Conservation (phyloP, 1,140 invertebrate species). For the Brachionus plicatilis region DNA sequence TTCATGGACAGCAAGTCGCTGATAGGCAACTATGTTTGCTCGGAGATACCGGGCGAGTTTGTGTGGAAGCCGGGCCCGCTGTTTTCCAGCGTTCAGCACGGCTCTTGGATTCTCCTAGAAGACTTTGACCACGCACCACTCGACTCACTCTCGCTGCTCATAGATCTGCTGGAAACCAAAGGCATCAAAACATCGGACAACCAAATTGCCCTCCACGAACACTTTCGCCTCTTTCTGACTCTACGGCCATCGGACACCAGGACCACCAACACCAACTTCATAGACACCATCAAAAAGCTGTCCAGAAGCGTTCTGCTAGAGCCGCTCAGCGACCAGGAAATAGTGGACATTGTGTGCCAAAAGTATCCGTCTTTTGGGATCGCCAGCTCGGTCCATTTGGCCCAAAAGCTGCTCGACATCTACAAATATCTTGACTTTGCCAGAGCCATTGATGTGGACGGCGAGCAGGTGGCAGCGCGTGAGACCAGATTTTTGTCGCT, state of each 20-base stretch:
- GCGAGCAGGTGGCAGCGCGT: background rate
- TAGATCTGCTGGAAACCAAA: conserved; percentile 75
- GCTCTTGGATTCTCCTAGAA: conserved; percentile 87
- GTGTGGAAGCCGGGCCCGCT: conserved; percentile 80
- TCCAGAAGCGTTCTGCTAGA: background rate
- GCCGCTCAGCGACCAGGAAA: background rate
- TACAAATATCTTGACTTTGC: background rate
- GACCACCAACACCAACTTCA: background rate
- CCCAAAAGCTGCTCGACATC: background rate
- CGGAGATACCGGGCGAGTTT: conserved; percentile 93
- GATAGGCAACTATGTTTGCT: conserved; percentile 87
- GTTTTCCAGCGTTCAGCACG: conserved; percentile 71
- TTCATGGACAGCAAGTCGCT: conserved; percentile 95
- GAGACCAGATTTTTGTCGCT: background rate
- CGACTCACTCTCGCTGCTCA: conserved; percentile 81
- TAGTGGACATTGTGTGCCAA: background rate
- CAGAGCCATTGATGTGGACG: background rate
- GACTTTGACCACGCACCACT: conserved; percentile 87
- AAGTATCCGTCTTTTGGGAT: background rate
- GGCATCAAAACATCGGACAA: conserved; percentile 57
- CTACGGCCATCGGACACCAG: conserved; percentile 22
- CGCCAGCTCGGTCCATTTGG: background rate
- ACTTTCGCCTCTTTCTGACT: conserved; percentile 36
- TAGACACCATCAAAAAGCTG: conserved; percentile 22
- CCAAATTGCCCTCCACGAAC: background rate